A percentile compares a stretch with the other conserved stretches of the same genome.
Evolutionary conservation across 2,797 vertebrate species (phyloP).

Genomic region (Rhodeus uyekii): DNA sequence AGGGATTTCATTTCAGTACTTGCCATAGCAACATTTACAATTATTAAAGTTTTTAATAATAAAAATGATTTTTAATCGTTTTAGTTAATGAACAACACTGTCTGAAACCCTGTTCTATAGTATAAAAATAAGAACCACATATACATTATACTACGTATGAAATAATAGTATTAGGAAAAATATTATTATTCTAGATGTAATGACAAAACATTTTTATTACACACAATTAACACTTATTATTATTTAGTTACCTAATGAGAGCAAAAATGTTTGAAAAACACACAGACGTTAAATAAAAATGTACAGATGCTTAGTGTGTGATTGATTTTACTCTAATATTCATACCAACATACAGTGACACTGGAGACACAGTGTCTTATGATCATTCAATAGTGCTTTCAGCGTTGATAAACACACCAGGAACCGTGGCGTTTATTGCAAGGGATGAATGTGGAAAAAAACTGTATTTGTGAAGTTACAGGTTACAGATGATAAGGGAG

Average conservation of each 20-base stretch:
- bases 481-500: neutral
- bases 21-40: neutral
- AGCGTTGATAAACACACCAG: slow-evolving; percentile 4
- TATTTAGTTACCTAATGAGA: neutral
- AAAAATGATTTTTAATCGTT: neutral
- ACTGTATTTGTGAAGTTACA: neutral
- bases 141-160: neutral
- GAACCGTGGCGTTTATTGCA: neutral
- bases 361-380: neutral
- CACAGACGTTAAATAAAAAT: neutral
- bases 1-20: neutral
- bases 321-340: slow-evolving; percentile 26
- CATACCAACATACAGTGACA: neutral
- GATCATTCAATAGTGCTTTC: neutral
- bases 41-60: neutral
- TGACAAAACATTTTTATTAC: neutral
- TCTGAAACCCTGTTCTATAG: neutral
- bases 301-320: slow-evolving; percentile 4
- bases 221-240: neutral
- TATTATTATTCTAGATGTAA: slow-evolving; percentile 67
- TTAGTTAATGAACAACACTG: neutral
- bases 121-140: neutral
- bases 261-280: neutral
- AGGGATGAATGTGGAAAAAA: slow-evolving; percentile 4
- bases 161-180: neutral